phyloP scores from a whole-genome alignment of 2,797 vertebrate genomes.

The Halcyon badia region DNA sequence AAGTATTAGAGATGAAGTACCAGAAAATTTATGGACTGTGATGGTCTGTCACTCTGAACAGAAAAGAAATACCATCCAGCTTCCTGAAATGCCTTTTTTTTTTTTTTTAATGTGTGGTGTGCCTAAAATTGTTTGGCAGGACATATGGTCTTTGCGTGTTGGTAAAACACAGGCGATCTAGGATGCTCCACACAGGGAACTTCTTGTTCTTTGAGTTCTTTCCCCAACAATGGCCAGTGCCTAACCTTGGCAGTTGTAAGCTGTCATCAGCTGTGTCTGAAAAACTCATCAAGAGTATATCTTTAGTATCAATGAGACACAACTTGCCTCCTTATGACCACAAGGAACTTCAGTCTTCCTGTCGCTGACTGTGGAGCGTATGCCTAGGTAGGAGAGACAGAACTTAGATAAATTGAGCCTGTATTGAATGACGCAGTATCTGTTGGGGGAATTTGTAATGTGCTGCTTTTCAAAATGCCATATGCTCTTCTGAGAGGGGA shows the following conservation, averaged over 20 bases:
- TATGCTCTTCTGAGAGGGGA: background rate
- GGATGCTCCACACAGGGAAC: background rate
- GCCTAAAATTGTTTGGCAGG: conserved; percentile 30
- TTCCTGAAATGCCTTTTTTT: conserved; percentile 32
- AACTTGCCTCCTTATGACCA: background rate
- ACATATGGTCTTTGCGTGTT: background rate
- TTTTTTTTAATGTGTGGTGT: background rate
- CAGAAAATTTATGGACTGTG: conserved; percentile 51
- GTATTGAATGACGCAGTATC: background rate
- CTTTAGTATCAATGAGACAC: background rate
- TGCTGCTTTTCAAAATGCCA: background rate
- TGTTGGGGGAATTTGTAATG: background rate
- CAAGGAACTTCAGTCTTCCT: background rate
- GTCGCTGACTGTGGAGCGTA: rapidly evolving
- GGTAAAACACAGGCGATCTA: background rate
- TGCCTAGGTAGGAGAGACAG: background rate
- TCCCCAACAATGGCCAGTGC: background rate
- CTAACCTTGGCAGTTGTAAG: background rate
- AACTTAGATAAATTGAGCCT: background rate
- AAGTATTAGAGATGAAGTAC: background rate
- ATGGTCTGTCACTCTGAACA: conserved; percentile 53
- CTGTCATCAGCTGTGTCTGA: background rate
- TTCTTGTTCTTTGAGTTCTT: background rate
- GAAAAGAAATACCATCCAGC: conserved; percentile 24
- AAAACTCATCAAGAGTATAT: background rate